Evolutionary conservation across 2,888 invertebrate species (phyloP), one percentile per base, ranked within the genome.

Genomic region (Acronicta psi): DNA sequence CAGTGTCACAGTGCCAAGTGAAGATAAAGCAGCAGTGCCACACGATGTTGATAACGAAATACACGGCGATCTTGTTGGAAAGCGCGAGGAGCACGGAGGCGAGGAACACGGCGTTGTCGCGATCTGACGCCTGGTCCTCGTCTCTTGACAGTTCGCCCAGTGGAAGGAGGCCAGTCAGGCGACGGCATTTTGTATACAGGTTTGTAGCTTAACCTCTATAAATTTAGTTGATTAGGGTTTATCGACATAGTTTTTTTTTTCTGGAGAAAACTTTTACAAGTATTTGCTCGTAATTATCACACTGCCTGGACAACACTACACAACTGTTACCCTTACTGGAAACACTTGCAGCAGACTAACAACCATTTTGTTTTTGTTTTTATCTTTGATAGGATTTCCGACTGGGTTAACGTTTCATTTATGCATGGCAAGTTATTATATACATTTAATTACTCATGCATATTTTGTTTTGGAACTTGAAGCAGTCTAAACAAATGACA

Each of bases 21-120:
- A 70, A 50, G 41, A 59, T 69, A 63, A 58, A 64, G 43, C 50
- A 64, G 45, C 46, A 62, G 57, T 63, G 65, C n/a, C 54, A 65
- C 69, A 84, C 90, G 75, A 96, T 96, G 96, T 92, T 96, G 86
- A 96, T 96, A 85, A 96, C 96, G 18, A 95, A 96, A 82, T 96
- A 96, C 79, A 96, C 96, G n/a, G 95, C 96, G 47, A 94, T 96
- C 60, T 84, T 96, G 80, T 86, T 96, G 89, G 96, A 96, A 84
- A 95, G 96, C 60, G 95, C 95, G n/a, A 92, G 93, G 78, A 93
- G 86, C 53, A 84, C 90, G 46, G 94, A 95, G 64, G 90, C 90
- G 2, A 85, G 92, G 73, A 90, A 89, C 51, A 77, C 81, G 49
- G 85, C 85, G 8, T 62, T 84, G 70, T 61, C 86, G 45, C 82